Conservation (phyloP, 2,797 vertebrate species). For the Natrix natrix region DNA sequence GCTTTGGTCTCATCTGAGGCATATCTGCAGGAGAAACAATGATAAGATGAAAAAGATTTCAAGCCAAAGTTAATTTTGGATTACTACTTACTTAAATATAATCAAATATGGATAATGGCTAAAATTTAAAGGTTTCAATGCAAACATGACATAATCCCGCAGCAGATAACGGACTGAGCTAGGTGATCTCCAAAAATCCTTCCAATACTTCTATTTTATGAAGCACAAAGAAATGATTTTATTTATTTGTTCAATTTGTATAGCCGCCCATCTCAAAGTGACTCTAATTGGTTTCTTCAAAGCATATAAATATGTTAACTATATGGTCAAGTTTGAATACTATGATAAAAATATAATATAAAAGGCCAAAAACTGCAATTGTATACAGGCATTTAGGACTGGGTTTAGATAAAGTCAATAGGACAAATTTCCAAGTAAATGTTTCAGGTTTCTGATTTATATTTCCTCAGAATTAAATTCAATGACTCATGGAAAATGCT, state of each 20-base stretch:
- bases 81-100: neutral
- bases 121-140: neutral
- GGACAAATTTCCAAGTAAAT: neutral
- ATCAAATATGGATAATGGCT: neutral
- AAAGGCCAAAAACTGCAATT: neutral
- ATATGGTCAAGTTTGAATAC: neutral
- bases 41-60: neutral
- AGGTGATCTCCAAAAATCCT: neutral
- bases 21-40: slow-evolving; percentile 78
- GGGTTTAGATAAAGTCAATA: neutral
- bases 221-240: neutral
- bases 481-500: neutral
- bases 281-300: neutral
- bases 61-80: neutral
- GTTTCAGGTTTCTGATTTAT: neutral
- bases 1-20: slow-evolving; percentile 92
- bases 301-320: neutral
- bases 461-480: neutral
- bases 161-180: neutral
- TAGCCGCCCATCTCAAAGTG: neutral
- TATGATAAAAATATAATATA: neutral
- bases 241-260: neutral
- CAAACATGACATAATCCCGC: neutral
- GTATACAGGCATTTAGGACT: neutral
- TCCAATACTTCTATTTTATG: neutral